A percentile compares a stretch with the other conserved stretches of the same genome.
phyloP scores from a whole-genome alignment of 2,888 invertebrate genomes.

The Tetranychus piercei region DNA sequence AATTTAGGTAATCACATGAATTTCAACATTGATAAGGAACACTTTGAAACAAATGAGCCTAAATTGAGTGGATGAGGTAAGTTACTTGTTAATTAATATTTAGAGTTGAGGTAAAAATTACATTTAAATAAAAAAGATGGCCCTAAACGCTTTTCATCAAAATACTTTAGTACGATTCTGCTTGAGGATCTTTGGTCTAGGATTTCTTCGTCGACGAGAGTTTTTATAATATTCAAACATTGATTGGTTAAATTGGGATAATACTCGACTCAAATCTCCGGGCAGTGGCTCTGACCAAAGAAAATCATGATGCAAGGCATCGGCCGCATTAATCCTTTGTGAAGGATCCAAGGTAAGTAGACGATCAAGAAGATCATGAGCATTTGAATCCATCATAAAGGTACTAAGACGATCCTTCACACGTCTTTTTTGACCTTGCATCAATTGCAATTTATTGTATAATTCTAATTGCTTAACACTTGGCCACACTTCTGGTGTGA shows the following conservation, averaged over 20 bases:
- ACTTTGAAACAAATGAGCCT: neutral
- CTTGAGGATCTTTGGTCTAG: slow-evolving; percentile 37
- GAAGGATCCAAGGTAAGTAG: slow-evolving; percentile 74
- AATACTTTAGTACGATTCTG: neutral
- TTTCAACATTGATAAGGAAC: neutral
- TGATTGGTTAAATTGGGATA: slow-evolving; percentile 38
- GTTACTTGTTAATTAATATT: neutral
- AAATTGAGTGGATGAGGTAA: neutral
- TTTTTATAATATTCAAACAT: slow-evolving; percentile 8
- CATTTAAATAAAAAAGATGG: neutral
- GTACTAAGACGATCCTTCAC: slow-evolving; percentile 40
- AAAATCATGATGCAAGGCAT: slow-evolving; percentile 86
- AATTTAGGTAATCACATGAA: neutral
- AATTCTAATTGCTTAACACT: slow-evolving; percentile 72
- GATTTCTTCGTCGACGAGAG: slow-evolving; percentile 34
- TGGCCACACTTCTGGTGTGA: slow-evolving; percentile 74
- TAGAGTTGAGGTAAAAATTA: neutral
- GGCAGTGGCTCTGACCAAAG: slow-evolving; percentile 98
- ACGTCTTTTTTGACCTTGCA: slow-evolving; percentile 57
- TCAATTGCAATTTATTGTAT: slow-evolving; percentile 66
- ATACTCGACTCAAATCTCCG: slow-evolving; percentile 67
- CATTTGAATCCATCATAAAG: slow-evolving; percentile 74
- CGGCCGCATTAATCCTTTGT: slow-evolving; percentile 67
- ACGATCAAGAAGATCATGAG: slow-evolving; percentile 78
- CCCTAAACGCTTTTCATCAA: neutral